Evolutionary conservation across 1,140 invertebrate species (phyloP), one percentile per base, ranked within the genome.

Genomic region (Drosophila murphyi): DNA sequence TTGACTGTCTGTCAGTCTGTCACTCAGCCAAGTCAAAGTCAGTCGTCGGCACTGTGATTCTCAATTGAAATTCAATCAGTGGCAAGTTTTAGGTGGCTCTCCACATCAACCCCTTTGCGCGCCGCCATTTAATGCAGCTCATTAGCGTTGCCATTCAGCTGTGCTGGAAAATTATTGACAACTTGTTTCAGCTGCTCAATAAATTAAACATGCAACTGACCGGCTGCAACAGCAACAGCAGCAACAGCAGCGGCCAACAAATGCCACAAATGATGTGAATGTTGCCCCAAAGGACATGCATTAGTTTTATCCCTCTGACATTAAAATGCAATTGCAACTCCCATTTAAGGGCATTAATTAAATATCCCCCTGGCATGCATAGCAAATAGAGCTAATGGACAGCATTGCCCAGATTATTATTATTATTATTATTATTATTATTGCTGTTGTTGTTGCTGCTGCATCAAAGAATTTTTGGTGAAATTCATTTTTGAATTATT

Each of bases 1-100:
- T 43, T 75, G 67, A 78, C 43, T 77, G 80, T 63, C 61, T 70
- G 65, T 61, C 55, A 5, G 59, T 5, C 61, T 31, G 61, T 28
- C 55, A 31, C 39, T 31, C 39, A n/a, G 32, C n/a, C 39, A 43
- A n/a, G 39, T 43, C 39, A 43, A 43, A 51, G 45, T 39, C 4
- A 28, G 28, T 5, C 39, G 10, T 32, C 7, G 32, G 20, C 20
- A 20, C 12, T 37, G 43, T 39, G 41, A 8, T 28, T 59, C 57
- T 83, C 76, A 80, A 89, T 89, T 89, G 80, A 62, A 85, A 75
- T 85, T 52, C 85, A 80, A 89, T 89, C 80, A 85, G 69, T 57
- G 77, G 64, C 75, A 82, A 86, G 78, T 77, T 60, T 45, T 29
- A 8, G 31, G 32, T 5, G 7, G 8, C 37, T 29, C 6, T 5